Base-by-base conservation (phyloP, 2,113 vertebrate genomes). In the Salvelinus sp. region DNA sequence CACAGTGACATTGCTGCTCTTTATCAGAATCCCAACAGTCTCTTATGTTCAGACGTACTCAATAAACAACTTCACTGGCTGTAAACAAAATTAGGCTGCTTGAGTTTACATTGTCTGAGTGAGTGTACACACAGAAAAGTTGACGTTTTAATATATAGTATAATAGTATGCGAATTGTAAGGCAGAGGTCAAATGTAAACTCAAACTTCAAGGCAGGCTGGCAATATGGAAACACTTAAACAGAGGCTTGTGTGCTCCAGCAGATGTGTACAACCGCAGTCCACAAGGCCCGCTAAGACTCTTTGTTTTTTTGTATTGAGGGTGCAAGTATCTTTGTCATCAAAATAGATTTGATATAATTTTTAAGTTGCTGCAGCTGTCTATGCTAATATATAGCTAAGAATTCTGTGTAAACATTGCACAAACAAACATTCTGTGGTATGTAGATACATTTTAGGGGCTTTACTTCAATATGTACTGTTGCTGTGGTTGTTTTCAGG, bases 211-310 rank as follows among this genome's bases (percentile, higher is more conserved):
- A 83, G 76, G 70, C 58, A 69, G 63, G 54, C 6, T 69, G 79
- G 76, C 72, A 85, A 83, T 83, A 73, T 89, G 87, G 85, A 87
- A 91, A 72, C 86, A 89, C 77, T 88, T 91, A 85, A 82, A 79
- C 72, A 75, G 86, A 67, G 82, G 79, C 76, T 14, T 38, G 70
- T 76, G 74, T 60, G 77, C 77, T 69, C 70, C 64, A 82, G 82
- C 77, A 63, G 80, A 71, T 74, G 62, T 76, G 72, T 28, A 76
- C 71, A 69, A 64, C 64, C 48, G 0, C 54, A 65, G 58, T 76
- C 79, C 48, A 38, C 44, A 80, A 77, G 69, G 66, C 66, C 16
- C 63, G 30, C 63, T 65, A 65, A 22, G 5, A 82, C 69, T 69
- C 14, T 63, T 74, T 7, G 6, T 54, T 77, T 82, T 76, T 67